Percentiles rank a stretch among this genome's conserved stretches.
Conservation (phyloP, 1,140 invertebrate genomes). For the Procambarus virginalis region DNA sequence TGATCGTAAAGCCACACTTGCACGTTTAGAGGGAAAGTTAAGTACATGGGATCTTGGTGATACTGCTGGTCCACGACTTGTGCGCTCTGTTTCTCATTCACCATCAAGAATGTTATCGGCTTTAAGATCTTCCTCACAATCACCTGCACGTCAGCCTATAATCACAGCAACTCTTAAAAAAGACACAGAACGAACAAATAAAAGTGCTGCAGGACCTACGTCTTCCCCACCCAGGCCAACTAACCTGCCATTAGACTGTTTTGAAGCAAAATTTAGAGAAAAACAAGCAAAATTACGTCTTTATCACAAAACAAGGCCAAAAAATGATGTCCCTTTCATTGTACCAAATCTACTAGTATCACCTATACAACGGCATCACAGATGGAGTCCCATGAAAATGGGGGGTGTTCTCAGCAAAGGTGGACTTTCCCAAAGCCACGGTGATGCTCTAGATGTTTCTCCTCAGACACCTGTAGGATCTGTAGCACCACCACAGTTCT, state of each 20-base stretch:
- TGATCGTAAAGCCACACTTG: conserved; percentile 55
- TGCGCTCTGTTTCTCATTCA: conserved; percentile 68
- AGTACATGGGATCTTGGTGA: conserved; percentile 60
- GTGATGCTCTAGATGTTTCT: conserved; percentile 64
- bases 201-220: conserved; percentile 14
- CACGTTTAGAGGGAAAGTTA: conserved; percentile 64
- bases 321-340: conserved; percentile 61
- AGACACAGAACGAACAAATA: conserved; percentile 21
- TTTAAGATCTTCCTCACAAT: conserved; percentile 62
- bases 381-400: conserved; percentile 38
- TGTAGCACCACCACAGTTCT: conserved; percentile 60
- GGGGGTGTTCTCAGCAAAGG: conserved; percentile 55
- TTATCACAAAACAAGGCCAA: conserved; percentile 62
- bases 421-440: conserved; percentile 65
- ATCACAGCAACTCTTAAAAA: conserved; percentile 34
- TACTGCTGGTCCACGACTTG: conserved; percentile 53
- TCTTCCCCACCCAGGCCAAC: conserved; percentile 65
- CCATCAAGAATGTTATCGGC: conserved; percentile 61
- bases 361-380: conserved; percentile 42
- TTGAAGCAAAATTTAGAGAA: conserved; percentile 69
- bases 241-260: conserved; percentile 69
- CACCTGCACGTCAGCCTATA: conserved; percentile 54
- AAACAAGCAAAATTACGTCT: conserved; percentile 69
- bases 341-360: conserved; percentile 65
- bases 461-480: conserved; percentile 61